Evolutionary conservation across 2,888 invertebrate species (phyloP).

Genomic region (Tipula helvola): DNA sequence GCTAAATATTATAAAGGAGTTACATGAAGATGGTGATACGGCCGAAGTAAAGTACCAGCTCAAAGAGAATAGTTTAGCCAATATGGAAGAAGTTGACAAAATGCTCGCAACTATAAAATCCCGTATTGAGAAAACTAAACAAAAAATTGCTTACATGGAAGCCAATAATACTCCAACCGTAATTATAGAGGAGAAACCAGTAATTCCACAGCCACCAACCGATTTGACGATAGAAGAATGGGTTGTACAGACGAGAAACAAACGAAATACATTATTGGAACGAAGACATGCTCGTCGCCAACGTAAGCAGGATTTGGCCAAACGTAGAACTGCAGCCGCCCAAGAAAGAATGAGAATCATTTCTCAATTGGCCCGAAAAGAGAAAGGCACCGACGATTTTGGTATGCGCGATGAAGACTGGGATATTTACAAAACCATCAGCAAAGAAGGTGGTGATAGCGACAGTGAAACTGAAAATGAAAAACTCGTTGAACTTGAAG

Average conservation of each 20-base stretch:
- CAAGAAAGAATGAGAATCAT: constrained; percentile 93
- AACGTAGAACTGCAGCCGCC: constrained; percentile 79
- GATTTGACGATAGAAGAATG: constrained; percentile 27
- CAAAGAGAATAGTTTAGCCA: constrained; percentile 60
- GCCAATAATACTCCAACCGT: constrained; percentile 14
- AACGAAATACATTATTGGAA: constrained; percentile 57
- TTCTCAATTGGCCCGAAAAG: constrained; percentile 71
- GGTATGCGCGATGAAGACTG: constrained; percentile 90
- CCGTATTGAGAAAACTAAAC: constrained; percentile 53
- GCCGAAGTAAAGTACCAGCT: constrained; percentile 62
- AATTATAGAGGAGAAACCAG: constrained; percentile 21
- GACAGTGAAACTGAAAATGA: constrained; percentile 90
- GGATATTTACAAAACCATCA: constrained; percentile 91
- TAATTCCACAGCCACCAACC: constrained; percentile 28
- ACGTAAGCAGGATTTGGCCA: constrained; percentile 75
- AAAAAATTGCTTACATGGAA: constrained; percentile 42
- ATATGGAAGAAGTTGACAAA: constrained; percentile 60
- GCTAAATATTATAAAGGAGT: constrained; percentile 59
- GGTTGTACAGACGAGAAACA: constrained; percentile 26
- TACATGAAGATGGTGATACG: constrained; percentile 61
- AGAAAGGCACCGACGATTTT: constrained; percentile 77
- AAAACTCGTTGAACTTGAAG: constrained; percentile 73
- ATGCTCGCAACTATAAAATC: constrained; percentile 17
- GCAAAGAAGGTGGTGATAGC: constrained; percentile 62
- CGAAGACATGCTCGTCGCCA: constrained; percentile 64